Conservation (phyloP, 1,140 invertebrate genomes). For the Chelonus insularis region DNA sequence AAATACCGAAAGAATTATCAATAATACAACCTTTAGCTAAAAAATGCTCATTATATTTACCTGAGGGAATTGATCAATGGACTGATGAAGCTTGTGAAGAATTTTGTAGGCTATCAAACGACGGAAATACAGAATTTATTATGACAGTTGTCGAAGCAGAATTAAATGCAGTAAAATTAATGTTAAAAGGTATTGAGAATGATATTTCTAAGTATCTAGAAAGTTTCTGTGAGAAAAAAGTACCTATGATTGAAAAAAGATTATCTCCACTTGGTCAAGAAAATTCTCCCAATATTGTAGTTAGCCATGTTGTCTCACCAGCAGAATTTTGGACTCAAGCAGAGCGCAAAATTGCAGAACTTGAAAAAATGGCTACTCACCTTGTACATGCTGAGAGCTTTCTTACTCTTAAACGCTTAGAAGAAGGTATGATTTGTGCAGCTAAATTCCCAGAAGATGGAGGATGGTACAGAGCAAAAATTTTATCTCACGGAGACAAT, state of each 20-base stretch:
- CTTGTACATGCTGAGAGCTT: constrained; percentile 63
- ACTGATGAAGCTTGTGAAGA: constrained; percentile 40
- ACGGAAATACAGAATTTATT: constrained; percentile 47
- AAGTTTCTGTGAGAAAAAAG: constrained; percentile 7
- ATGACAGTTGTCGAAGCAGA: constrained; percentile 61
- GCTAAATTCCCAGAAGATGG: constrained; percentile 71
- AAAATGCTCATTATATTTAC: constrained; percentile 48
- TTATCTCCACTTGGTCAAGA: constrained; percentile 50
- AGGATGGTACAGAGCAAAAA: constrained; percentile 71
- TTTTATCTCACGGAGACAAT: constrained; percentile 64
- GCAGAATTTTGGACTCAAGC: constrained; percentile 74
- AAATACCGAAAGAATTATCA: constrained; percentile 48
- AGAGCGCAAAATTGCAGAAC: constrained; percentile 63
- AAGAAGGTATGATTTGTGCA: constrained; percentile 67
- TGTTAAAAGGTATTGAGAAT: constrained; percentile 66
- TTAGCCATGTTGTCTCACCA: constrained; percentile 70
- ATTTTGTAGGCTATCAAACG: constrained; percentile 41
- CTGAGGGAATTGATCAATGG: constrained; percentile 41
- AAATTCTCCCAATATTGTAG: constrained; percentile 62
- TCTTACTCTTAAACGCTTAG: constrained; percentile 56
- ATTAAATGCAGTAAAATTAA: constrained; percentile 63
- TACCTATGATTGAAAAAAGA: constrained; percentile 38
- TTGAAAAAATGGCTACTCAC: constrained; percentile 66
- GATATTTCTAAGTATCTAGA: constrained; percentile 61
- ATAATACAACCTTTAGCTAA: constrained; percentile 45